Percentiles rank a stretch among this genome's conserved stretches.
These are phyloP conservation scores for Serinus canaria DNA, from an alignment of 2,113 vertebrate genomes.

Conservation along the genomic window DNA sequence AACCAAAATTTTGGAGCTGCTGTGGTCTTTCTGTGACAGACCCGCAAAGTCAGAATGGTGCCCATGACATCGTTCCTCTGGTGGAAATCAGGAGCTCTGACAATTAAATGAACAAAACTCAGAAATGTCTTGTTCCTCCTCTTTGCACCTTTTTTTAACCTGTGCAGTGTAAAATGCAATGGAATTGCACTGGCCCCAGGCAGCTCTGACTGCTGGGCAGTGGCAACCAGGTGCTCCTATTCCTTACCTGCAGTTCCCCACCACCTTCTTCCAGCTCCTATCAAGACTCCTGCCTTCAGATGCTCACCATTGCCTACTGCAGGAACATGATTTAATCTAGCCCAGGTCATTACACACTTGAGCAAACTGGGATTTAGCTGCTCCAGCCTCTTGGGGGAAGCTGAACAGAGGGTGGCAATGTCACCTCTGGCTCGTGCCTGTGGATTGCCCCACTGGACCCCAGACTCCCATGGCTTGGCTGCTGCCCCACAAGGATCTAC, in stretches of 20 bases:
- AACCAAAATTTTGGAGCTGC: neutral
- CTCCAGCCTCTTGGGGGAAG: neutral
- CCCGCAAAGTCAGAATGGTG: neutral
- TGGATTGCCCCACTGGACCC: neutral
- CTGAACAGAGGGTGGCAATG: neutral
- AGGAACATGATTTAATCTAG: neutral
- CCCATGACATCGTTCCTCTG: neutral
- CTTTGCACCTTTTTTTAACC: neutral
- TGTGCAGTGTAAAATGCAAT: neutral
- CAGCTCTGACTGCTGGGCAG: neutral
- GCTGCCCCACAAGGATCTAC: neutral
- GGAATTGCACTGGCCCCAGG: neutral
- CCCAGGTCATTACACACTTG: neutral
- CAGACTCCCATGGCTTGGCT: neutral
- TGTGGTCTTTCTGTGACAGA: neutral
- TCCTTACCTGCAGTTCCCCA: neutral
- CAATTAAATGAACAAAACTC: neutral
- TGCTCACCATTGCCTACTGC: rapidly evolving
- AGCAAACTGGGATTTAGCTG: neutral
- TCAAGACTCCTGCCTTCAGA: neutral
- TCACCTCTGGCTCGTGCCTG: rapidly evolving
- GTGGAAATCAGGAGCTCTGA: neutral
- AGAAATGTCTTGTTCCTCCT: neutral
- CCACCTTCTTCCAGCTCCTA: neutral
- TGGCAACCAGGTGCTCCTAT: neutral